Evolutionary conservation across 1,140 invertebrate genomes (phyloP).

Genomic region (Drosophila novamexicana): DNA sequence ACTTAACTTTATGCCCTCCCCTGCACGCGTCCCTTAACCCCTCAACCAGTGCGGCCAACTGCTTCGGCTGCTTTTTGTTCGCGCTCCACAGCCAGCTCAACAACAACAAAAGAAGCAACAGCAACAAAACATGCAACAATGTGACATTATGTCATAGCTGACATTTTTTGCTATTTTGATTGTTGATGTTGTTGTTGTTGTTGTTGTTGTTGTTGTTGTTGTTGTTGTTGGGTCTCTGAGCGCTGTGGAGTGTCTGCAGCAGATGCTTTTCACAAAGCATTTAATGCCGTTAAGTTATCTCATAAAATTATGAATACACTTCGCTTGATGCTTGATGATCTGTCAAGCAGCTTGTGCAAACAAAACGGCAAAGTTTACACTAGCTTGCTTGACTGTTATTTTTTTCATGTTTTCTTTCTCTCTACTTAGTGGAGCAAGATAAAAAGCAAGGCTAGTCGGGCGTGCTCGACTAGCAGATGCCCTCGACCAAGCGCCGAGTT

Average conservation of each 20-base stretch:
- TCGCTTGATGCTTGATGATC: slow-evolving; percentile 27
- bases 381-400: no score
- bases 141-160: slow-evolving; percentile 64
- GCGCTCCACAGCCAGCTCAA: neutral
- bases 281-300: slow-evolving; percentile 44
- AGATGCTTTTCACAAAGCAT: slow-evolving; percentile 13
- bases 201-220: slow-evolving; percentile 17
- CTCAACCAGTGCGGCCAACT: neutral
- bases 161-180: slow-evolving; percentile 30
- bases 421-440: no score
- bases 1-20: slow-evolving; percentile 13
- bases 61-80: slow-evolving; percentile 9
- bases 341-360: slow-evolving; percentile 2
- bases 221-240: slow-evolving; percentile 3
- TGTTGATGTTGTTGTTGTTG: slow-evolving; percentile 14
- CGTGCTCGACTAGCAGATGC: no score
- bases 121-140: slow-evolving; percentile 42
- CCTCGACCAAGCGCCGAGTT: no score
- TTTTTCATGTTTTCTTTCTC: no score
- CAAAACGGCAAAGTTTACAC: neutral
- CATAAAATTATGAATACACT: slow-evolving; percentile 58
- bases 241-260: slow-evolving; percentile 24
- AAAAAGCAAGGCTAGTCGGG: no score
- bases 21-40: neutral
- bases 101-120: slow-evolving; percentile 20